These are phyloP conservation scores for Acipenser oxyrinchus DNA, from an alignment of 2,797 vertebrate species.

Conservation along the genomic window DNA sequence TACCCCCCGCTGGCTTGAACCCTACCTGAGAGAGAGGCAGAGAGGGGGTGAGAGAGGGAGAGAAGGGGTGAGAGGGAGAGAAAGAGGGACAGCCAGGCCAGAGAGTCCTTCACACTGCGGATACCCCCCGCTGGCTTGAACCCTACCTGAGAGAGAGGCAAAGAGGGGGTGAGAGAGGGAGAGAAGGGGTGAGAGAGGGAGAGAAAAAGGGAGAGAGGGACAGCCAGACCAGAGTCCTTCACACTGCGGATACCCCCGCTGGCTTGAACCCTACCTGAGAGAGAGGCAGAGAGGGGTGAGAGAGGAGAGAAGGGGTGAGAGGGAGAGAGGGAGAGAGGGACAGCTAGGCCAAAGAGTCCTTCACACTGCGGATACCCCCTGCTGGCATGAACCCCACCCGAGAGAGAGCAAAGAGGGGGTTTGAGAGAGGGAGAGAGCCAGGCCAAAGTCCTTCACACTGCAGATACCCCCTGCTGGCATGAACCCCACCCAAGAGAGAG, in stretches of 20 bases:
- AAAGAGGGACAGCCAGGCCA: constrained; percentile 44
- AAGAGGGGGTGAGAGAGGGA: too few relatives aligned
- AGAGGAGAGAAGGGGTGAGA: too few relatives aligned
- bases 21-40: constrained; percentile 63
- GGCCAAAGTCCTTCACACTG: constrained; percentile 73
- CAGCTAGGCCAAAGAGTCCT: constrained; percentile 83
- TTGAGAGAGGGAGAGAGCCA: constrained; percentile 63
- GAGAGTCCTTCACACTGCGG: constrained; percentile 75
- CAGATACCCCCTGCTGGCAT: constrained; percentile 93
- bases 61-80: too few relatives aligned
- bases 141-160: constrained; percentile 63
- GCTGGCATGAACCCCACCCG: constrained; percentile 95
- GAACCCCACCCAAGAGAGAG: constrained; percentile 74
- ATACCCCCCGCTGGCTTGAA: constrained; percentile 96
- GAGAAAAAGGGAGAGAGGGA: constrained; percentile 53
- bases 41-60: too few relatives aligned
- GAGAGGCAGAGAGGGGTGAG: background rate
- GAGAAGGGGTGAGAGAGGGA: constrained; percentile 42
- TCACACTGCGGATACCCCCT: constrained; percentile 82
- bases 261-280: constrained; percentile 90
- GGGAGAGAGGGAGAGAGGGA: constrained; percentile 25
- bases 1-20: constrained; percentile 93
- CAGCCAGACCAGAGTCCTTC: constrained; percentile 81
- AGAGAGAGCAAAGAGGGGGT: background rate
- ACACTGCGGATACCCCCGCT: constrained; percentile 88